Evolutionary conservation across 2,888 invertebrate genomes (phyloP).

Genomic region (Syrista parreyssii): DNA sequence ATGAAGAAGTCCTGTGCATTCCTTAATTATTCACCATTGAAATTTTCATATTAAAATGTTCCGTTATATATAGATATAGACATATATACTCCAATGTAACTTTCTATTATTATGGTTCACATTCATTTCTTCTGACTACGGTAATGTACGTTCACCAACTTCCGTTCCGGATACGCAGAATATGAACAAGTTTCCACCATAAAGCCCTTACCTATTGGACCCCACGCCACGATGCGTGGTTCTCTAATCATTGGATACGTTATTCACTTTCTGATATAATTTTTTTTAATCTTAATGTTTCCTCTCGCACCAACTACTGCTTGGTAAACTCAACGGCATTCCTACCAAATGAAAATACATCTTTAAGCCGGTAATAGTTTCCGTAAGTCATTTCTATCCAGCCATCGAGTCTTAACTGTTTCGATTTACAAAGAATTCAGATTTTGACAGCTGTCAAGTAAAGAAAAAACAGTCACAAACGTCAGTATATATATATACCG

Average conservation of each 20-base stretch:
- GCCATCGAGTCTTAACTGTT: background rate
- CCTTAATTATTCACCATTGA: background rate
- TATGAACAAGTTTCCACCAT: slow-evolving; percentile 14
- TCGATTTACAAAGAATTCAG: background rate
- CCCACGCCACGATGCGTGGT: background rate
- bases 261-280: slow-evolving; percentile 9
- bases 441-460: background rate
- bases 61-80: background rate
- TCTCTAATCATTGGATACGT: slow-evolving; percentile 1
- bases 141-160: slow-evolving; percentile 8
- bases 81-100: background rate
- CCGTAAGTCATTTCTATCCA: background rate
- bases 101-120: slow-evolving; percentile 15
- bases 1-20: background rate
- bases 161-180: slow-evolving; percentile 26
- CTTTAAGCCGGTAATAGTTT: background rate
- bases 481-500: background rate
- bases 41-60: background rate
- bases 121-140: slow-evolving; percentile 16
- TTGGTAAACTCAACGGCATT: background rate
- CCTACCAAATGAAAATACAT: background rate
- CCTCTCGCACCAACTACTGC: slow-evolving; percentile 13
- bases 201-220: background rate
- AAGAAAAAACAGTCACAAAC: background rate
- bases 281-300: slow-evolving; percentile 24